Evolutionary conservation across 2,888 invertebrate species (phyloP), one percentile per base, ranked within the genome.

Genomic region (Cerastoderma edule): DNA sequence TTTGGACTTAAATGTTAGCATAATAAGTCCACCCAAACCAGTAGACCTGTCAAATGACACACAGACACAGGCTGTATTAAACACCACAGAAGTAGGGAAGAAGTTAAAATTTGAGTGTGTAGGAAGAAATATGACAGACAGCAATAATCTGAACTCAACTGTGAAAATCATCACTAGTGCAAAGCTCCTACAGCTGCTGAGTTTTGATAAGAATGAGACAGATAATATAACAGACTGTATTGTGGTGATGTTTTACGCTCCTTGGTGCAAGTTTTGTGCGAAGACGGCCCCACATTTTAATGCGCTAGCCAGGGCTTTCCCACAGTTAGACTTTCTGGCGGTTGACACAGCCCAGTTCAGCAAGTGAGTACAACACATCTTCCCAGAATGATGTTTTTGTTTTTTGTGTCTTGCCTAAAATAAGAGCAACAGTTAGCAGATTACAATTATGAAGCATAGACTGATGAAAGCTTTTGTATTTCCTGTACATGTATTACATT

Each of bases 231-330:
- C 91, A 24, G 89, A 91, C 67, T 93, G 93, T 81, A 95, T 96
- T 0, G 92, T 97, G 27, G 95, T 98, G 2, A 93, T 98, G 85
- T 98, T 99, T 93, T 98, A 96, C 92, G 96, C 98, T 0, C 95
- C 95, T 80, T 96, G 96, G 90, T 99, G 99, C 89, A 96, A 96
- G 1, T 98, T 98, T 89, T 97, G 98, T 88, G 96, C 97, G 24
- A 95, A 96, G 90, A 96, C 97, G 8, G 98, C 98, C 0, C 97
- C 97, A 6, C 95, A 97, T 91, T 97, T 96, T 89, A 99, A 99
- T 94, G 96, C 98, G 0, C 92, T 99, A 32, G 96, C 98, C 0
- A 94, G 97, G 88, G 95, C 96, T 3, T 99, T 96, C 93, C 97
- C 97, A 0, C 95, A 95, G 86, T 94, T 99, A 0, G 96, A 96